A percentile compares a stretch with the other conserved stretches of the same genome.
Conservation (phyloP, 1,140 invertebrate species). For the Hycleus cichorii region DNA sequence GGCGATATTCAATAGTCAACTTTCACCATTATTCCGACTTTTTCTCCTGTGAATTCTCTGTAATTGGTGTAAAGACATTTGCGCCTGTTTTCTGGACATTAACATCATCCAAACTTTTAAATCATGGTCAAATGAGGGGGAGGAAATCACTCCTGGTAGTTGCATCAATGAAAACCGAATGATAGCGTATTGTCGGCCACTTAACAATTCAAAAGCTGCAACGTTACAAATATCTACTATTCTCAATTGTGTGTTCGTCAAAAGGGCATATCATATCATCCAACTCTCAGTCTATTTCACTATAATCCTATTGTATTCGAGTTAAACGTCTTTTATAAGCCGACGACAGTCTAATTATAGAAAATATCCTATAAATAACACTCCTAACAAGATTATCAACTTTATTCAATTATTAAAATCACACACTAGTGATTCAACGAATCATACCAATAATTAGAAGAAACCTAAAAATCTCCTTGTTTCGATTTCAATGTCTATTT, state of each 20-base stretch:
- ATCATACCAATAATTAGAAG: too few species aligned
- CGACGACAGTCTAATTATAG: constrained; percentile 24
- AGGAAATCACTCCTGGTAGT: too few species aligned
- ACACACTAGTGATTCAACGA: too few species aligned
- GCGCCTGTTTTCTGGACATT: too few species aligned
- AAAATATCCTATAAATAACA: constrained; percentile 24
- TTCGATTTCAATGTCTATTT: too few species aligned
- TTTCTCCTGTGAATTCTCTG: not conserved
- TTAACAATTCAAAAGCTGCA: constrained; percentile 18
- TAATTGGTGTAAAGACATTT: not conserved
- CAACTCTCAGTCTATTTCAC: not conserved
- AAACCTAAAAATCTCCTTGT: too few species aligned
- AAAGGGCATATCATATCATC: constrained; percentile 24
- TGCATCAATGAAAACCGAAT: constrained; percentile 6
- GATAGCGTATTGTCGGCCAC: constrained; percentile 18
- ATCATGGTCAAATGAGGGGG: too few species aligned
- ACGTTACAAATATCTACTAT: constrained; percentile 25
- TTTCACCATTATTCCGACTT: constrained; percentile 2
- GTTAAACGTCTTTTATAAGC: constrained; percentile 21
- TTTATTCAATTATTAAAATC: too few species aligned
- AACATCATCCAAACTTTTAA: too few species aligned
- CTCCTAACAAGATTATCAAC: constrained; percentile 3
- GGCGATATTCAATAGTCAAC: not conserved
- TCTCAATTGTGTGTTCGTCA: constrained; percentile 23
- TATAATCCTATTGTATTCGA: constrained; percentile 22